Evolutionary conservation across 2,113 vertebrate species (phyloP), one percentile per base, ranked within the genome.

Genomic region (Pelecanoides urinatrix): DNA sequence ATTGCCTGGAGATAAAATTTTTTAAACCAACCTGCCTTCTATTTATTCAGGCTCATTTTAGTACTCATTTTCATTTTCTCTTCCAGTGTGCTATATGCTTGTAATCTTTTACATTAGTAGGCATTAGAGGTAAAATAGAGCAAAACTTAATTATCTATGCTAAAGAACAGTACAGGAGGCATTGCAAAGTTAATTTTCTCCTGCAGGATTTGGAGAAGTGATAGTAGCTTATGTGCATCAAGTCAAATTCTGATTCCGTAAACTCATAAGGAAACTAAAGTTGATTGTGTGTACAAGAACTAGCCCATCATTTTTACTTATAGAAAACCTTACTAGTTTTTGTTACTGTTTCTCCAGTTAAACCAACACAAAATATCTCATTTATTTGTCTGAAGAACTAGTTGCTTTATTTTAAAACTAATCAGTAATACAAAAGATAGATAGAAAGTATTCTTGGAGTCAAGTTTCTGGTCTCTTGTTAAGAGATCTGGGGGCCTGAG

Each of bases 371-470:
- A 45, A 61, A 23, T 63, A 23, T 61, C 16, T 92, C 40, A 52
- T 76, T 91, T 93, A 61, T 86, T 70, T 81, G 16, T 74, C 83
- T 90, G 76, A 91, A 80, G 74, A 56, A 74, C 21, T 42, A 94
- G 58, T 47, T 88, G 30, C 27, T 96, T 79, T 88, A 67, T 93
- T 97, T 94, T 85, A 83, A 95, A 92, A 79, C 38, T 61, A 85
- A 90, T 88, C 68, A 82, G 76, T 61, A 95, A 86, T 34, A 91
- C 2, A 8, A 34, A 90, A 95, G 84, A 94, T 23, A 95, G 52
- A 76, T 23, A 95, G 52, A 76, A 96, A 82, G 9, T 75, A 81
- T 73, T 83, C 25, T 92, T 45, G 6, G 45, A 94, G 82, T 62
- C 66, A 84, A 67, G 20, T 71, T 86, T 90, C 32, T 94, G 27